Evolutionary conservation across 2,797 vertebrate genomes (phyloP), one percentile per base, ranked within the genome.

Genomic region (Fratercula arctica): DNA sequence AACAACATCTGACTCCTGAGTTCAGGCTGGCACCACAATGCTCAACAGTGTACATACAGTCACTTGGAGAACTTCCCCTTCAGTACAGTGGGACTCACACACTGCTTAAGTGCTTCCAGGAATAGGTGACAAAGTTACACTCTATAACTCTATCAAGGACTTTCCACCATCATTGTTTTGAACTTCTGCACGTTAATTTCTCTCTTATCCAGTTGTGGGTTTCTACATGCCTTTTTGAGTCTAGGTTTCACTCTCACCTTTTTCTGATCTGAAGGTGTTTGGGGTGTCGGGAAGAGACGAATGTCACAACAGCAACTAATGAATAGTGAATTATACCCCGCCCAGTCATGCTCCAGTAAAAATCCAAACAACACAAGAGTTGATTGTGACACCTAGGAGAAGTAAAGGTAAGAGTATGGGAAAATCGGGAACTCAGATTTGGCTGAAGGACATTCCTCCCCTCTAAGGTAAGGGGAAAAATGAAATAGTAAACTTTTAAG

Each of bases 21-120:
- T 31, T 68, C 1, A 2, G 63, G 63, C 24, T 51, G 24, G 45
- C 14, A 4, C 54, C 57, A 51, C 19, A 1, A 3, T 2, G 19
- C 46, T 54, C 51, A 59, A 53, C 53, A 50, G 57, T 31, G 7
- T 16, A 35, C 0, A 0, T 26, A 72, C 11, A 56, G 46, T 28
- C 59, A 45, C 28, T 13, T 29, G 24, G 31, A 92, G 19, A 57
- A 45, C 46, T 10, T 23, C 28, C 11, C 24, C 26, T 61, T 61
- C 64, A 21, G 20, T 21, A 37, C n/a, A 5, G 18, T 7, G 43
- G 10, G 29, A 59, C 20, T 68, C 10, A 18, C 0, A 35, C 0
- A 0, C 8, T 20, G 26, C 45, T 66, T n/a, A 41, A 24, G 17
- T 73, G 81, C 53, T 35, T 80, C n/a, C 54, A 50, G 31, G 9